These are phyloP conservation scores for Procambarus clarkii DNA, from an alignment of 1,140 invertebrate genomes.

Conservation along the genomic window DNA sequence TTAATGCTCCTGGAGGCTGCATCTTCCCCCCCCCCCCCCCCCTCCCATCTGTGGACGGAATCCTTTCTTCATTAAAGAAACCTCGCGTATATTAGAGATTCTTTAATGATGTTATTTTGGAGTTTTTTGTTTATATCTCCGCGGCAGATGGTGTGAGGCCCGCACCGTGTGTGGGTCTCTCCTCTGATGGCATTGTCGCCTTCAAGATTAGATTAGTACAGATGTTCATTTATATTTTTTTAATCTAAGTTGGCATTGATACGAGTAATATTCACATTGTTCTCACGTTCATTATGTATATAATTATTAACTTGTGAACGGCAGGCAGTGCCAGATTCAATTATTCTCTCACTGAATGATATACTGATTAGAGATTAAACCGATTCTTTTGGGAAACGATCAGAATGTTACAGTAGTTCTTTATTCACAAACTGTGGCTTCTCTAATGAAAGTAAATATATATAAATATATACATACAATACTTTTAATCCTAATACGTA, in stretches of 20 bases:
- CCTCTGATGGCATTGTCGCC: not conserved
- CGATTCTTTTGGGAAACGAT: not conserved
- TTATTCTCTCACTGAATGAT: not conserved
- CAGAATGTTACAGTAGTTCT: not conserved
- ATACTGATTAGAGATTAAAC: not conserved
- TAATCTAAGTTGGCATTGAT: too few relatives aligned
- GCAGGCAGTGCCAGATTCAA: not conserved
- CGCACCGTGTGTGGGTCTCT: not conserved
- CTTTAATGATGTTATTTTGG: too few relatives aligned
- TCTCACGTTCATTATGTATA: not conserved
- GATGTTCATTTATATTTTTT: too few relatives aligned
- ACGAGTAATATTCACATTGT: not conserved
- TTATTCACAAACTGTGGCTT: not conserved
- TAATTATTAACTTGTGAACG: not conserved
- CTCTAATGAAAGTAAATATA: slow-evolving; percentile 6
- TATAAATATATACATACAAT: slow-evolving; percentile 34
- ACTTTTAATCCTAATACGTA: slow-evolving; percentile 59
- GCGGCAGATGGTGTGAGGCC: too few relatives aligned
- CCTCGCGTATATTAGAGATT: too few relatives aligned
- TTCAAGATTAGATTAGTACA: not conserved
- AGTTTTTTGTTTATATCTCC: too few relatives aligned
- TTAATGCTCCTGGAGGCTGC: too few relatives aligned
- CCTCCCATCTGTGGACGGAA: too few relatives aligned
- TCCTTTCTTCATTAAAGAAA: too few relatives aligned
- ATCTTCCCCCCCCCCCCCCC: too few relatives aligned